Base-by-base conservation (phyloP, 23 tunicate genomes). In the Trididemnum clinides region DNA sequence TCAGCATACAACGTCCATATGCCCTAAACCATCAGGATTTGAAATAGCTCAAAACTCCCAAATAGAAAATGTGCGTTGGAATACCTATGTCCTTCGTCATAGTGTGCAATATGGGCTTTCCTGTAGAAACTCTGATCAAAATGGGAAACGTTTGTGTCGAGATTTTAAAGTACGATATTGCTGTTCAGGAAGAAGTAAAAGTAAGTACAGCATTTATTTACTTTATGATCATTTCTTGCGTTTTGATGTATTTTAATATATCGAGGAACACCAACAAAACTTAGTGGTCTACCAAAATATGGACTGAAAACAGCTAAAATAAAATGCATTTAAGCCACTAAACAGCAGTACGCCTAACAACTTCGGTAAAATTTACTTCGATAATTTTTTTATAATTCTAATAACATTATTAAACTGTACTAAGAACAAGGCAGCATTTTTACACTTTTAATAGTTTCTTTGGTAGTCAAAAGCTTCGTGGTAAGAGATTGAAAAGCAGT, bases 161-260 rank as follows among this genome's bases (percentile, higher is more conserved):
- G 79, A 89, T 57, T 89, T 84, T 89, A 84, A 84, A 89, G 88
- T 89, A 28, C 35, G 95, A 89, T 89, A 89, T 71, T 89, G 95
- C 64, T 89, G 95, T 70, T 25, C 21, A 44, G 58, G 71, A 21
- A 10, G 19, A 33, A 7, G 10, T 31, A 70, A 22, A 70, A 70
- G 38, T 31, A 70, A 70, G 39, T 59, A 15, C 12, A 7, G 10
- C 15, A 15, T 44, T 10, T 44, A 15, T 44, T 15, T 15, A 44
- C 10, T 44, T 10, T 44, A 7, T 44, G 10, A 44, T 7, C 54
- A 15, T 7, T 10, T 44, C 54, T 7, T 10, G 15, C 10, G 15
- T 7, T 44, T 15, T 44, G 54, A 15, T 15, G 54, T 10, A 7
- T 44, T 44, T 44, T 7, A 44, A 44, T 44, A 44, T 44, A 44